These are phyloP conservation scores for Toxonevra muliebris DNA, from an alignment of 2,888 invertebrate species.

Conservation along the genomic window DNA sequence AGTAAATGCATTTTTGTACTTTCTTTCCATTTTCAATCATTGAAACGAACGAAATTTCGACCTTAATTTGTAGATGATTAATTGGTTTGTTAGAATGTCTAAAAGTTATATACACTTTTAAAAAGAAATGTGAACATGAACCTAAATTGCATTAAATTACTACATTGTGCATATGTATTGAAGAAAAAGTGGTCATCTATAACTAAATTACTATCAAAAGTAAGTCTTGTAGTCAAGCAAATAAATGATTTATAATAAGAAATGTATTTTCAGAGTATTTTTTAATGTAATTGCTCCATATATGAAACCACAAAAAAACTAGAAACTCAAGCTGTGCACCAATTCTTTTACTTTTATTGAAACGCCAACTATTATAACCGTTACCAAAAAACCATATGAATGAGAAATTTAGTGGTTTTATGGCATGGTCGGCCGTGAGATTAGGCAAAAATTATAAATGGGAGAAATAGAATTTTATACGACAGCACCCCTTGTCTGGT, in stretches of 20 bases:
- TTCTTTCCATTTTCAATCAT: slow-evolving; percentile 4
- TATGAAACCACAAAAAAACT: too few species aligned
- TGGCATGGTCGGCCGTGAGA: too few species aligned
- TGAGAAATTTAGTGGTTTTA: too few species aligned
- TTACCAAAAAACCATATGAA: too few species aligned
- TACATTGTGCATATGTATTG: not conserved
- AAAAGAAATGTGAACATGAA: not conserved
- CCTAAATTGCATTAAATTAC: not conserved
- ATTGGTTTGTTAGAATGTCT: slow-evolving; percentile 32
- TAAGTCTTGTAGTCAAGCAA: not conserved
- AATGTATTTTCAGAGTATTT: too few species aligned
- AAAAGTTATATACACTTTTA: not conserved
- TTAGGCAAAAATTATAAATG: too few species aligned
- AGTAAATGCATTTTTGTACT: not conserved
- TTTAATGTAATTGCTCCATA: too few species aligned
- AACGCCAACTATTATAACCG: too few species aligned
- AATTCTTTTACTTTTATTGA: not conserved
- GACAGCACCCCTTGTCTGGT: too few species aligned
- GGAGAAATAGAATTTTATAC: too few species aligned
- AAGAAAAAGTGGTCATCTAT: not conserved
- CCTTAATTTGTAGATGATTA: slow-evolving; percentile 44
- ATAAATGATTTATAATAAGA: too few species aligned
- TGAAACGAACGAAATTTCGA: slow-evolving; percentile 4
- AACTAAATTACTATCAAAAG: not conserved
- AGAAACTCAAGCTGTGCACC: not conserved